These are phyloP conservation scores for Halisarca cf. caerulea DNA, from an alignment of 37 sponge, comb jelly and placozoan genomes.

Conservation along the genomic window DNA sequence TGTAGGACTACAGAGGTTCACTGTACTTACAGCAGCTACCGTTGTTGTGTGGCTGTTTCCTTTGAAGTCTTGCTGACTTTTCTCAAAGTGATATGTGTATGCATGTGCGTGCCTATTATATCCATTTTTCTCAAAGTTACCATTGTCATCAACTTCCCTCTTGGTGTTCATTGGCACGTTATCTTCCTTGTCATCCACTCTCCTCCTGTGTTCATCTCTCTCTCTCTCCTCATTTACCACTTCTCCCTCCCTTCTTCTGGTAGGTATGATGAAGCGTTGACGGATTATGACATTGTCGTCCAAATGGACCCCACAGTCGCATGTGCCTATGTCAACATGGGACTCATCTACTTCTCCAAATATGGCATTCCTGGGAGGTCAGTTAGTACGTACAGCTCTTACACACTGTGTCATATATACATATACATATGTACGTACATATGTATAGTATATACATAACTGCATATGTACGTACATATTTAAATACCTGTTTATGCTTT, in stretches of 20 bases:
- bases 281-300: slow-evolving; percentile 74
- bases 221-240: neutral
- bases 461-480: no score
- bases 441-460: no score
- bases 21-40: no score
- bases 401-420: no score
- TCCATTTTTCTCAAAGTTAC: neutral
- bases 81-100: neutral
- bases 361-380: slow-evolving; percentile 21
- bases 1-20: no score
- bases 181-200: neutral
- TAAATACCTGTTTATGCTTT: no score
- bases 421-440: no score
- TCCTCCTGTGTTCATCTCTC: neutral
- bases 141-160: no score
- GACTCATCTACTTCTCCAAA: slow-evolving; percentile 67
- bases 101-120: no score
- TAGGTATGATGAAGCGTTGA: slow-evolving; percentile 87
- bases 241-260: neutral
- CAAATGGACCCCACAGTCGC: slow-evolving; percentile 61
- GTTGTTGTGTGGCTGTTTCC: no score
- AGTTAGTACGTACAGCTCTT: no score
- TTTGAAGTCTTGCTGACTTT: no score
- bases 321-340: slow-evolving; percentile 73
- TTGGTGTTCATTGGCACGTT: neutral